phyloP scores from a whole-genome alignment of 1,140 invertebrate species.

The Hyphantria cunea region DNA sequence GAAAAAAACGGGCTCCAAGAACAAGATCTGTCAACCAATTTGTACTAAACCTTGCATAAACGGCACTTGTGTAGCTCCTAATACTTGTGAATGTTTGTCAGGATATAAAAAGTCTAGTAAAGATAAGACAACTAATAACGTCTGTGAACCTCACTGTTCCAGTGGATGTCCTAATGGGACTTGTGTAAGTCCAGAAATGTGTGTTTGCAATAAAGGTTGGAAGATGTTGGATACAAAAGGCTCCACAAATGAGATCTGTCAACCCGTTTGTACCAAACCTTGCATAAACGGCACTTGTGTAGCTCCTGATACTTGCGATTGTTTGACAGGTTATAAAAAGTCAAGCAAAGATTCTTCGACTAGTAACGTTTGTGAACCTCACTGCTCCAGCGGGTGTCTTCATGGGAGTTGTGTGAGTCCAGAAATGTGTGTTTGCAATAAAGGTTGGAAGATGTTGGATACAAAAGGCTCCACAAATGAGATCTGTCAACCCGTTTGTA shows the following conservation, averaged over 20 bases:
- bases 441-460: conserved; percentile 16
- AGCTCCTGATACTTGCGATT: conserved; percentile 32
- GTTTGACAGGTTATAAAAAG: conserved; percentile 29
- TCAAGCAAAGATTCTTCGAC: not conserved
- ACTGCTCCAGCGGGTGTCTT: conserved; percentile 46
- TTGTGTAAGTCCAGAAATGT: conserved; percentile 76
- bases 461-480: not conserved
- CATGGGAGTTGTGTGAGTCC: conserved; percentile 76
- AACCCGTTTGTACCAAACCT: conserved; percentile 10
- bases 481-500: conserved; percentile 13
- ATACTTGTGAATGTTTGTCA: conserved; percentile 29
- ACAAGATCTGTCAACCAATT: conserved; percentile 18
- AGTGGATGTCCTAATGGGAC: conserved; percentile 63
- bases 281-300: conserved; percentile 36
- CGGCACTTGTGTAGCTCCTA: conserved; percentile 32
- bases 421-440: conserved; percentile 65
- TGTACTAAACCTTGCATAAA: conserved; percentile 25
- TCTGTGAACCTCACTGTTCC: conserved; percentile 47
- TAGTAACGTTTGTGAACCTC: not conserved
- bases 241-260: conserved; percentile 1
- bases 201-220: conserved; percentile 51
- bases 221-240: not conserved
- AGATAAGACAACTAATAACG: conserved; percentile 5
- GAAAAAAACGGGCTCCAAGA: not conserved
- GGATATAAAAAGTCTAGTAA: conserved; percentile 28